Conservation (phyloP, 2,888 invertebrate species). For the Eupithecia exiguata region DNA sequence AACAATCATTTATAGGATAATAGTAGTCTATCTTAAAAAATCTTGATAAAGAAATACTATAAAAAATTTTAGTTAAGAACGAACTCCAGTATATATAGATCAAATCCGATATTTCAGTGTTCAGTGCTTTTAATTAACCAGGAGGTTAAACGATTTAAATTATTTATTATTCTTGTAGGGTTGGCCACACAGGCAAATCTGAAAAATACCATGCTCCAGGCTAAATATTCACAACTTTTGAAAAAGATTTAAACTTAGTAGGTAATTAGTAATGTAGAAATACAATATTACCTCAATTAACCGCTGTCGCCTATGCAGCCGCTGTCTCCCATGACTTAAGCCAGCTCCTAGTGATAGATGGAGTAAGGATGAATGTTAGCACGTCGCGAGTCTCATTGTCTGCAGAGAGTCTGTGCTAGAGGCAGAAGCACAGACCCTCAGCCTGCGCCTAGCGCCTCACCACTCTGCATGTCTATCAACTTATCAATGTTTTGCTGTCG, state of each 20-base stretch:
- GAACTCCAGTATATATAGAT: background rate
- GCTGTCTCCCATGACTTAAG: slow-evolving; percentile 16
- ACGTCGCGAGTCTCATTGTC: slow-evolving; percentile 57
- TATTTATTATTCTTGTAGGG: background rate
- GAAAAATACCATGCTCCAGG: background rate
- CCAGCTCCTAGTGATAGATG: slow-evolving; percentile 53
- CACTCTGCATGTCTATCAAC: no score
- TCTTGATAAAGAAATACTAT: no score
- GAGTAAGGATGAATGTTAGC: slow-evolving; percentile 58
- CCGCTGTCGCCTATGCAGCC: background rate
- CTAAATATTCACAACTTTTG: background rate
- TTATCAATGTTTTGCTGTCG: no score
- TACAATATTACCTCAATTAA: background rate
- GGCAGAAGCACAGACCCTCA: background rate
- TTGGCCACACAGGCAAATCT: background rate
- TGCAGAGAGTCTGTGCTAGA: slow-evolving; percentile 33
- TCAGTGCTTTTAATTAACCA: background rate
- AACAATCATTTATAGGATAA: no score
- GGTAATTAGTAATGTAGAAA: background rate
- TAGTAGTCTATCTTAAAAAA: no score
- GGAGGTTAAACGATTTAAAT: background rate
- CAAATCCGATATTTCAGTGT: background rate
- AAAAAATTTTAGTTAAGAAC: no score
- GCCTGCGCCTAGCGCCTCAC: background rate
- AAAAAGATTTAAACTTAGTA: background rate